phyloP scores from a whole-genome alignment of 2,113 vertebrate species.

The Dunckerocampus dactyliophorus region DNA sequence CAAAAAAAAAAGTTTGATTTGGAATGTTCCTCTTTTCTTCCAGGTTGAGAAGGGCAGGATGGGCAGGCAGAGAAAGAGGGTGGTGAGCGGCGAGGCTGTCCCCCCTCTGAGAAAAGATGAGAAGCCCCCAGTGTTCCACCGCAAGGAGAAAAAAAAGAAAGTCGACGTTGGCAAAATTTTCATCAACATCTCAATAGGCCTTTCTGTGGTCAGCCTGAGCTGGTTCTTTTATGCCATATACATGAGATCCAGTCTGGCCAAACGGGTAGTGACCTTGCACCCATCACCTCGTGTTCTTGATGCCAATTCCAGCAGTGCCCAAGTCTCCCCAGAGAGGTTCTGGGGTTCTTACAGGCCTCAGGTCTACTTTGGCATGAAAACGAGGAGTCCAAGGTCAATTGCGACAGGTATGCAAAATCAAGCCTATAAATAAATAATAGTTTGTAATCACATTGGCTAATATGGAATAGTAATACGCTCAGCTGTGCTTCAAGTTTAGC shows the following conservation, averaged over 20 bases:
- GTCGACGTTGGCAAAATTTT: slow-evolving; percentile 73
- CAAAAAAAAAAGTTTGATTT: too few species aligned
- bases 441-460: too few species aligned
- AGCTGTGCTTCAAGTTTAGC: too few species aligned
- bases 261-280: slow-evolving; percentile 78
- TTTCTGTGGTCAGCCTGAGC: slow-evolving; percentile 75
- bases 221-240: slow-evolving; percentile 76
- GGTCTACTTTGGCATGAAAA: slow-evolving; percentile 95
- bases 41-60: slow-evolving; percentile 63
- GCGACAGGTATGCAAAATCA: slow-evolving; percentile 77
- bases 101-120: slow-evolving; percentile 69
- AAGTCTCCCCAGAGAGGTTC: slow-evolving; percentile 75
- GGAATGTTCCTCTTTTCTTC: slow-evolving; percentile 6
- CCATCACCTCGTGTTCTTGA: slow-evolving; percentile 72
- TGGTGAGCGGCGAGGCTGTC: slow-evolving; percentile 55
- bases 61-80: slow-evolving; percentile 75
- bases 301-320: slow-evolving; percentile 72
- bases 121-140: slow-evolving; percentile 58
- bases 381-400: slow-evolving; percentile 80
- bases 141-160: slow-evolving; percentile 79
- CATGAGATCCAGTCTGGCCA: slow-evolving; percentile 71
- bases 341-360: slow-evolving; percentile 95
- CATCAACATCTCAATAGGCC: slow-evolving; percentile 78
- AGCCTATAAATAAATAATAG: not conserved
- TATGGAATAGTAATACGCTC: too few species aligned